Evolutionary conservation across 2,113 vertebrate species (phyloP), one percentile per base, ranked within the genome.

Genomic region (Scolopax mira): DNA sequence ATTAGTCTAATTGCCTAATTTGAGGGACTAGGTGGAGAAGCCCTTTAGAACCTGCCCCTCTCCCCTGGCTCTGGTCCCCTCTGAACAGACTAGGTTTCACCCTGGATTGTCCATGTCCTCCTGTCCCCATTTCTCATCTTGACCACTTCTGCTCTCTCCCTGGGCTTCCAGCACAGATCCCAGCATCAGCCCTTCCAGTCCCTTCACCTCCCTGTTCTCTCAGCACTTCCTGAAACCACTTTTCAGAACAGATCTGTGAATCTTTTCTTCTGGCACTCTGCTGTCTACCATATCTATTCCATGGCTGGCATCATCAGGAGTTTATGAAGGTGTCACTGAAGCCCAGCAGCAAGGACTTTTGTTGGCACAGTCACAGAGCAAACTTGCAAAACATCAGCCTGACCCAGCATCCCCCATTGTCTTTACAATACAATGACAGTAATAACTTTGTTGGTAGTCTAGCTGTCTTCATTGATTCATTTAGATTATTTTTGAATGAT

Each of bases 401-500:
- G 35, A 88, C 18, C 37, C 85, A 88, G 71, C 37, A 51, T 71
- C 35, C 30, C 22, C 24, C 16, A 2, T 18, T 25, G 28, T 41
- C 48, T 75, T 65, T 79, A 41, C 3, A 4, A 41, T 31, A 33
- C 1, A 0, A 41, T 39, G 81, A 79, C 55, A 85, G 58, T 58
- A 80, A 88, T 85, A 72, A 88, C 66, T 93, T 80, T 35, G 35
- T 49, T 85, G 61, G n/a, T 58, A 65, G 44, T 52, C 54, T 58
- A 54, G n/a, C 27, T 90, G 27, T 79, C 70, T 65, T 79, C 55
- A 93, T 75, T 88, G 85, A 97, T 95, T 93, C 4, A 39, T 81
- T 89, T 70, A 67, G 48, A 88, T 85, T 19, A 64, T 48, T 93
- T 95, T 91, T 67, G 55, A 93, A 90, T 89, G 80, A 88, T 86